Evolutionary conservation across 2,797 vertebrate species (phyloP), one percentile per base, ranked within the genome.

Genomic region (Chrosomus eos): DNA sequence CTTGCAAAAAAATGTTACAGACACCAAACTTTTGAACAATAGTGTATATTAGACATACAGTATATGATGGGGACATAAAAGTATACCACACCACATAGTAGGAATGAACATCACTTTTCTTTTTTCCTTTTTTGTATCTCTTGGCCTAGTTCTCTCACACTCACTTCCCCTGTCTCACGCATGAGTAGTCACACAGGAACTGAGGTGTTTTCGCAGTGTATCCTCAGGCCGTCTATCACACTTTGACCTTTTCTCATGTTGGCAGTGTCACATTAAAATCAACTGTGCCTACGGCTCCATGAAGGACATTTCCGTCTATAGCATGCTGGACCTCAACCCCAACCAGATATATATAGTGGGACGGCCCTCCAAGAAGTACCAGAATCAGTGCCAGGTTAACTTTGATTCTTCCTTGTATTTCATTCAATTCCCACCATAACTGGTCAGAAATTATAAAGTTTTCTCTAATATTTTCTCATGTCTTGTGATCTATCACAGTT

Each of bases 261-360:
- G 92, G 75, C 92, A 99, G 97, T 98, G 97, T 93, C 97, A 98
- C 94, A 99, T 99, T 94, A 99, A 97, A 93, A 99, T 99, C 94
- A 98, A 96, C 80, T 97, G 97, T 0, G 96, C 98, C 18, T 99
- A 99, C 0, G 98, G 98, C 86, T 99, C 98, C 90, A 98, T 98
- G 92, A 99, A 99, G 94, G 98, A 99, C 93, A 98, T 99, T 94
- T 98, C 97, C 0, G 98, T 99, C 91, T 99, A 99, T 94, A 97
- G 95, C 78, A 97, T 97, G 93, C 95, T 99, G 87, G 97, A 97
- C 66, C 95, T 99, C 87, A 95, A 96, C 0, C 95, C 98, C 7
- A 92, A 97, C 64, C 98, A 99, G 93, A 99, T 99, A 91, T 97
- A 98, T 92, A 99, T 99, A 62, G 98, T 99, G 88, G 98, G 98